phyloP scores from a whole-genome alignment of 2,113 vertebrate species.

The Myanophis thanlyinensis region DNA sequence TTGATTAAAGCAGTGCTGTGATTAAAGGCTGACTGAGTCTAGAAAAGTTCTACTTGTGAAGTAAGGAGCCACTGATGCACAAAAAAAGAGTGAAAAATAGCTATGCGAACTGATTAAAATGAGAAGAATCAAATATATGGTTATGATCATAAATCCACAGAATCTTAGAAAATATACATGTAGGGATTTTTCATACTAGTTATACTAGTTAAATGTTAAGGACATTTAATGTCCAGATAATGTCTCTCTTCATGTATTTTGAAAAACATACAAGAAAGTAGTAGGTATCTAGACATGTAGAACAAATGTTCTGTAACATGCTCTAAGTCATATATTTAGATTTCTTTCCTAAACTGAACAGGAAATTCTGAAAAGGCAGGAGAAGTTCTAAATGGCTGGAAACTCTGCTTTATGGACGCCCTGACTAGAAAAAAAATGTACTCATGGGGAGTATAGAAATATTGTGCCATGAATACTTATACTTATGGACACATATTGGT shows the following conservation, averaged over 20 bases:
- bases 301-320: background rate
- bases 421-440: background rate
- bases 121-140: background rate
- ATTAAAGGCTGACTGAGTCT: constrained; percentile 9
- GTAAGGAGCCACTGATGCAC: background rate
- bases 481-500: background rate
- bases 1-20: constrained; percentile 13
- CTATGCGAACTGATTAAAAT: background rate
- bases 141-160: background rate
- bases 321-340: background rate
- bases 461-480: background rate
- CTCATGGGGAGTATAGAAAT: background rate
- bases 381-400: background rate
- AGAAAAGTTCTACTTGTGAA: constrained; percentile 1
- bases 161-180: background rate
- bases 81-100: background rate
- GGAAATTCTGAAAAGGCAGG: background rate
- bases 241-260: background rate
- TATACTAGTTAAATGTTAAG: background rate
- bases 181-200: background rate
- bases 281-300: background rate
- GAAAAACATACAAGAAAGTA: background rate
- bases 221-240: background rate
- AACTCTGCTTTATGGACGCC: background rate
- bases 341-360: background rate